Evolutionary conservation across 23 tunicate genomes (phyloP).

Genomic region (Clavelina lepadiformis): DNA sequence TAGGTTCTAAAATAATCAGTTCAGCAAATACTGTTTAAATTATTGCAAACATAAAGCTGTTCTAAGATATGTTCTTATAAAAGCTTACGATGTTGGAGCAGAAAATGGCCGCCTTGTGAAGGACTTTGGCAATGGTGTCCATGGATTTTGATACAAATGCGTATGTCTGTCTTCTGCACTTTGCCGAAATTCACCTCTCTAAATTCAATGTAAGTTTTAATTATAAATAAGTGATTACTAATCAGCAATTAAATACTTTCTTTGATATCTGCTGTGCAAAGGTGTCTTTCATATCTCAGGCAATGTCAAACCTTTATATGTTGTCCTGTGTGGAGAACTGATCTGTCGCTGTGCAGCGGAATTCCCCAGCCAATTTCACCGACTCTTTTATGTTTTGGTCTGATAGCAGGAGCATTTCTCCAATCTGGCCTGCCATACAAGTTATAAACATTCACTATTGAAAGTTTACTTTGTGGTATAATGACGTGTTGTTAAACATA

Average conservation of each 20-base stretch:
- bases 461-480: too few species aligned
- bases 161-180: slow-evolving; percentile 54
- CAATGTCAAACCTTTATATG: slow-evolving; percentile 54
- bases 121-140: slow-evolving; percentile 28
- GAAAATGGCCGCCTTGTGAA: too few species aligned
- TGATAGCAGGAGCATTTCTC: slow-evolving; percentile 43
- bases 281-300: too few species aligned
- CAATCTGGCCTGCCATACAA: slow-evolving; percentile 39
- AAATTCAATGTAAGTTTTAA: neutral
- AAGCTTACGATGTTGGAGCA: too few species aligned
- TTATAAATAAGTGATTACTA: neutral
- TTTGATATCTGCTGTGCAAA: too few species aligned
- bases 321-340: slow-evolving; percentile 27
- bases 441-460: too few species aligned
- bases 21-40: too few species aligned
- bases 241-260: neutral
- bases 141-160: slow-evolving; percentile 49
- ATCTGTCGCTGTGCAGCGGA: slow-evolving; percentile 26
- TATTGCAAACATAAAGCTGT: too few species aligned
- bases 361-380: slow-evolving; percentile 75
- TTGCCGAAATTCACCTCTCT: slow-evolving; percentile 51
- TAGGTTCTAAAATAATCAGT: too few species aligned
- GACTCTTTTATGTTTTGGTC: slow-evolving; percentile 52
- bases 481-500: too few species aligned
- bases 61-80: too few species aligned